Evolutionary conservation across 2,113 vertebrate species (phyloP).

Genomic region (Sturnus vulgaris): DNA sequence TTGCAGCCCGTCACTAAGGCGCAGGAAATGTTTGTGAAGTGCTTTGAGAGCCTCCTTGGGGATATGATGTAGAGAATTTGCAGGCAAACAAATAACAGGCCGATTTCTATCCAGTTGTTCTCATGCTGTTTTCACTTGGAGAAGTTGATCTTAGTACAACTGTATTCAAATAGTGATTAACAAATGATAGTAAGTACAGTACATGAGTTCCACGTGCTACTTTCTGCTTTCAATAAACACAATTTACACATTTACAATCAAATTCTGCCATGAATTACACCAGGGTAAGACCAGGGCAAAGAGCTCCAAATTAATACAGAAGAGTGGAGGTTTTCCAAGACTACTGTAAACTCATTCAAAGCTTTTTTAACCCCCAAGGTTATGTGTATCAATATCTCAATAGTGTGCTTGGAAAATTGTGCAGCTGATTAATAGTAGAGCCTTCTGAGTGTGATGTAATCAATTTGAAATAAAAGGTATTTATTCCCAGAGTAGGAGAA

Average conservation of each 20-base stretch:
- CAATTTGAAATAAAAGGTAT: background rate
- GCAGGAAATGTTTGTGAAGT: background rate
- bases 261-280: background rate
- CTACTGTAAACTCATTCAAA: background rate
- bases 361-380: background rate
- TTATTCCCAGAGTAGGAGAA: background rate
- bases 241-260: background rate
- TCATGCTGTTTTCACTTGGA: background rate
- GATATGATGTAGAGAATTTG: background rate
- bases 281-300: background rate
- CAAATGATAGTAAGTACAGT: background rate
- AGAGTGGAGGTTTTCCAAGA: background rate
- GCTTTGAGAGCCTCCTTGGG: background rate
- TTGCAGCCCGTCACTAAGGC: background rate
- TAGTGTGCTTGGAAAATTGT: background rate
- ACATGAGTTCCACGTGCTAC: background rate
- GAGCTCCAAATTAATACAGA: background rate
- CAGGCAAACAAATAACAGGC: background rate
- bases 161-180: background rate
- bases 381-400: background rate
- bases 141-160: background rate
- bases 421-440: background rate
- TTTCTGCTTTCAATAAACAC: background rate
- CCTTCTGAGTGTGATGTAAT: background rate
- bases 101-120: background rate